Percentiles rank a stretch among this genome's conserved stretches.
These are phyloP conservation scores for Cheumatopsyche charites DNA, from an alignment of 1,140 invertebrate genomes.

Conservation along the genomic window DNA sequence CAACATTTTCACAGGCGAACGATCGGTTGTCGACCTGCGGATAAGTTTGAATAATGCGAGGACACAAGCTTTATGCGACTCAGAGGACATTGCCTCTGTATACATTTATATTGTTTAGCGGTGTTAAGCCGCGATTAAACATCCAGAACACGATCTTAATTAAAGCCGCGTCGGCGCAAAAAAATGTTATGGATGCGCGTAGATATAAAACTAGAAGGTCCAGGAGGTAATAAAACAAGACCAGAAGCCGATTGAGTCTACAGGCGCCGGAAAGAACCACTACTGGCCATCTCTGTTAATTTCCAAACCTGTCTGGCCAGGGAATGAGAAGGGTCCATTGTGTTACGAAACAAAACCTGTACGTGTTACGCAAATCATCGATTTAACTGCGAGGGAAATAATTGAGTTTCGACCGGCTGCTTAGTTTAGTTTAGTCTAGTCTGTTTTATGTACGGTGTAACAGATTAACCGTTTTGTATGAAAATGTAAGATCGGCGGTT, in stretches of 20 bases:
- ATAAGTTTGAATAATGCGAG: slow-evolving; percentile 22
- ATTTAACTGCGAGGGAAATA: slow-evolving; percentile 1
- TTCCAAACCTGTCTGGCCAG: background rate
- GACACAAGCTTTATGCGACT: background rate
- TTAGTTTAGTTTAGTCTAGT: too few relatives aligned
- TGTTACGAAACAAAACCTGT: background rate
- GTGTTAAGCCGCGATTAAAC: slow-evolving; percentile 3
- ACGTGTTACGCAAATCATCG: slow-evolving; percentile 25
- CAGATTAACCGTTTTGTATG: too few relatives aligned
- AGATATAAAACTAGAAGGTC: background rate
- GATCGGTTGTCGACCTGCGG: background rate
- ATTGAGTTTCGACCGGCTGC: background rate
- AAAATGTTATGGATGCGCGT: too few relatives aligned
- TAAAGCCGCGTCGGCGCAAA: background rate
- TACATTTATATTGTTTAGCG: background rate
- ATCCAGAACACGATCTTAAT: slow-evolving; percentile 18
- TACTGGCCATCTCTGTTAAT: background rate
- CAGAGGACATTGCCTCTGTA: slow-evolving; percentile 4
- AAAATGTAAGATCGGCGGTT: too few relatives aligned
- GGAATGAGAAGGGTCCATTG: slow-evolving; percentile 6
- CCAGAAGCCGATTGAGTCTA: background rate
- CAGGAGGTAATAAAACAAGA: slow-evolving; percentile 13
- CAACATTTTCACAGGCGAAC: background rate
- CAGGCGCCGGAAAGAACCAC: too few relatives aligned
- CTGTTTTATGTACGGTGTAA: background rate